Conservation (phyloP, 1,140 invertebrate species). For the Formica exsecta region DNA sequence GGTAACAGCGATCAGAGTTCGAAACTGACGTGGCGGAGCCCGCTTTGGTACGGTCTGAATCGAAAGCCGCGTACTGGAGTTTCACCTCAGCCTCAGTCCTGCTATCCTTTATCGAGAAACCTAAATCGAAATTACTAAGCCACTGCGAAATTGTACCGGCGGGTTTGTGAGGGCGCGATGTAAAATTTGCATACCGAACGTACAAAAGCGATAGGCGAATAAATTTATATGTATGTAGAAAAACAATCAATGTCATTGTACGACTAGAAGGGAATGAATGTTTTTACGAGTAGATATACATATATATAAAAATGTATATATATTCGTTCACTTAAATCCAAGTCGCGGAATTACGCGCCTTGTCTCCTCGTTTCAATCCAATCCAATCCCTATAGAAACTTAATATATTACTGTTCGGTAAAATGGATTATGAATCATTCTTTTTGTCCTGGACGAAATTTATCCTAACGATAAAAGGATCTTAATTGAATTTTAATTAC, state of each 20-base stretch:
- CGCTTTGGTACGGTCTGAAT: slow-evolving; percentile 59
- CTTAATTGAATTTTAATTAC: neutral
- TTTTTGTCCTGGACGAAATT: neutral
- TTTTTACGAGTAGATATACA: slow-evolving; percentile 22
- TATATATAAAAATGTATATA: neutral
- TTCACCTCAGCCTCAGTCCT: slow-evolving; percentile 39
- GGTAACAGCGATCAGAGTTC: slow-evolving; percentile 62
- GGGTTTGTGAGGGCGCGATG: slow-evolving; percentile 32
- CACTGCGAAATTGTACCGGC: slow-evolving; percentile 52
- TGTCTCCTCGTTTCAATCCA: neutral
- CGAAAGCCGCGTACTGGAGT: slow-evolving; percentile 57
- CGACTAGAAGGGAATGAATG: neutral
- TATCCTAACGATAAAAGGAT: neutral
- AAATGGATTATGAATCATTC: neutral
- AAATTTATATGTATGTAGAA: slow-evolving; percentile 28
- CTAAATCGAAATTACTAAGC: slow-evolving; percentile 65
- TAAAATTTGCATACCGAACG: slow-evolving; percentile 54
- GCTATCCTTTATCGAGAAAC: slow-evolving; percentile 55
- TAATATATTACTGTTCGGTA: neutral
- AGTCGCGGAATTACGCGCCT: slow-evolving; percentile 18
- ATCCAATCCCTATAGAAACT: neutral
- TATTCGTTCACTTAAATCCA: slow-evolving; percentile 5
- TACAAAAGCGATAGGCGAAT: slow-evolving; percentile 37
- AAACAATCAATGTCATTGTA: slow-evolving; percentile 36
- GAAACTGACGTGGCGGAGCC: slow-evolving; percentile 60